A percentile compares a stretch with the other conserved stretches of the same genome.
phyloP scores from a whole-genome alignment of 2,888 invertebrate species.

The Frankliniella intonsa region DNA sequence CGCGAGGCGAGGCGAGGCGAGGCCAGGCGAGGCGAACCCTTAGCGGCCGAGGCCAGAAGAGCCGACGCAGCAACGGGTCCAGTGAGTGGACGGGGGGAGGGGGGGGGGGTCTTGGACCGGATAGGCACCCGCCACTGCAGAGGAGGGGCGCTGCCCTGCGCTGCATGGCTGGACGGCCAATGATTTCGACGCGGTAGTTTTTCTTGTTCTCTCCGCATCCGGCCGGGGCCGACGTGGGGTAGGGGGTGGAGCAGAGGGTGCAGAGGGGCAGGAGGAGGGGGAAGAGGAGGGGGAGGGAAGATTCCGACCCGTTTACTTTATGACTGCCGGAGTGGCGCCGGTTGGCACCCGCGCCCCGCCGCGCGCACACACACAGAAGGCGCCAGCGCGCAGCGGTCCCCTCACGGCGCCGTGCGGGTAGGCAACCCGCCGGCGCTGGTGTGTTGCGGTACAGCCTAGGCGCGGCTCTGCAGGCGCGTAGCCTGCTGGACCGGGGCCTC shows the following conservation, averaged over 20 bases:
- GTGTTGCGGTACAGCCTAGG: too few species aligned
- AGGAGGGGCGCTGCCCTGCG: background rate
- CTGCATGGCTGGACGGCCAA: background rate
- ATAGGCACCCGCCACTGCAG: background rate
- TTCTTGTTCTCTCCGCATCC: constrained; percentile 12
- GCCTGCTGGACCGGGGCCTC: too few species aligned
- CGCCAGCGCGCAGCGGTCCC: too few species aligned
- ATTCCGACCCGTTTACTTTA: background rate
- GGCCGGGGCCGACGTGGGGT: background rate
- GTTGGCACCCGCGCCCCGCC: too few species aligned
- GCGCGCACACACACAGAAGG: too few species aligned
- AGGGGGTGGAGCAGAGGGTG: background rate
- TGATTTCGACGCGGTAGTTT: constrained; percentile 7
- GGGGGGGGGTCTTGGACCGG: background rate
- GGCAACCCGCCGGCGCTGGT: too few species aligned
- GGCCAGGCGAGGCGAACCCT: background rate
- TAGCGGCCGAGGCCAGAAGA: background rate
- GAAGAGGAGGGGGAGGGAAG: background rate
- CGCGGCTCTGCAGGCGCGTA: too few species aligned
- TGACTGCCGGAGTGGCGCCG: background rate
- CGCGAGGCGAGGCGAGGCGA: background rate
- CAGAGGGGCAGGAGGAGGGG: background rate
- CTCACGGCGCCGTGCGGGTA: too few species aligned
- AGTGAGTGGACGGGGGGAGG: background rate
- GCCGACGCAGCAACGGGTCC: background rate